Conservation (phyloP, 2,888 invertebrate genomes). For the Acleris laterana region DNA sequence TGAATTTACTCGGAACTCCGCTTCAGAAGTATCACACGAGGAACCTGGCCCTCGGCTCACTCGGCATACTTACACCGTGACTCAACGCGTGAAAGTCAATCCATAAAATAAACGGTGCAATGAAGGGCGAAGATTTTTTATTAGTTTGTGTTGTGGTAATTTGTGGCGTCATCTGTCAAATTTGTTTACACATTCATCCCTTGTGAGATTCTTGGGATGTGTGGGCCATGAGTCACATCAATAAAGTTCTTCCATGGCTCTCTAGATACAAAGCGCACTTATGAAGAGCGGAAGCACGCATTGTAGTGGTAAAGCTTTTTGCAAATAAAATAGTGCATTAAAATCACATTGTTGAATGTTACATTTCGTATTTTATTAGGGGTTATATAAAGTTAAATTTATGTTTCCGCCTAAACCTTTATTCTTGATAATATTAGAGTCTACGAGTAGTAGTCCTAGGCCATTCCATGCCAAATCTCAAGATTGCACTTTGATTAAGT, state of each 20-base stretch:
- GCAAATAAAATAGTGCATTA: too few species aligned
- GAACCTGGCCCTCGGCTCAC: constrained; percentile 62
- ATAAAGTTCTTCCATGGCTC: constrained; percentile 3
- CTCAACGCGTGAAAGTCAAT: constrained; percentile 67
- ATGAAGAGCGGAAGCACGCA: not conserved
- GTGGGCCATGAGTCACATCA: constrained; percentile 43
- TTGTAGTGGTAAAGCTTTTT: too few species aligned
- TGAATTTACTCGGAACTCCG: constrained; percentile 5
- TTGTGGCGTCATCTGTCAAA: constrained; percentile 40
- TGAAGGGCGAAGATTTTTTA: constrained; percentile 27
- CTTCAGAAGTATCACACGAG: constrained; percentile 41
- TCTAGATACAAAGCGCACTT: not conserved
- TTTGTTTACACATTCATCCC: constrained; percentile 43
- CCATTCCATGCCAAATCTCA: too few species aligned
- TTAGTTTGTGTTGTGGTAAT: constrained; percentile 21
- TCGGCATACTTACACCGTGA: constrained; percentile 69
- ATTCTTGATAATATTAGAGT: too few species aligned
- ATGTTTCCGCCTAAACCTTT: too few species aligned
- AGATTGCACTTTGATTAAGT: too few species aligned
- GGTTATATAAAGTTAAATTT: too few species aligned
- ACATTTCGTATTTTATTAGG: too few species aligned
- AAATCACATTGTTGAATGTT: too few species aligned
- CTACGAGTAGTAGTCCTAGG: too few species aligned
- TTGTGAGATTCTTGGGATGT: constrained; percentile 43
- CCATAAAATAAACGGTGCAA: constrained; percentile 42